phyloP scores from a whole-genome alignment of 2,888 invertebrate species.

The Neoascia interrupta region DNA sequence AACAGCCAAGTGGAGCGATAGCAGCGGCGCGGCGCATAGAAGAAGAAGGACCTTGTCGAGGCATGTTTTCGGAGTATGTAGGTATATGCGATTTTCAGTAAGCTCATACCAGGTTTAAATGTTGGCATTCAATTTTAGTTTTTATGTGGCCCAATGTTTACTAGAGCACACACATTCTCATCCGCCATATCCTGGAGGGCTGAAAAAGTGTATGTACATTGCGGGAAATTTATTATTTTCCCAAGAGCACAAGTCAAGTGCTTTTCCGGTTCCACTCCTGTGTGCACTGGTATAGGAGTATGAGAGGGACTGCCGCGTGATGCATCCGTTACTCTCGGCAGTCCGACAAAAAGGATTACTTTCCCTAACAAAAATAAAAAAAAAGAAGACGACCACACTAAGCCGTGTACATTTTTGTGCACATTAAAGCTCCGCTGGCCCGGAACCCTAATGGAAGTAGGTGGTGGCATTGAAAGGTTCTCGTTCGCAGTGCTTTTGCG shows the following conservation, averaged over 20 bases:
- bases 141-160: conserved; percentile 33
- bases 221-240: conserved; percentile 60
- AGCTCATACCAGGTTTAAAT: conserved; percentile 42
- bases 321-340: conserved; percentile 14
- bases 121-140: conserved; percentile 45
- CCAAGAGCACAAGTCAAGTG: conserved; percentile 60
- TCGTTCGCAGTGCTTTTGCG: neutral
- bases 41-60: conserved; percentile 23
- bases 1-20: neutral
- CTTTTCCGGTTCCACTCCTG: conserved; percentile 41
- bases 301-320: neutral
- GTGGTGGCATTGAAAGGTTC: conserved; percentile 6
- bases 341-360: neutral
- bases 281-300: conserved; percentile 6
- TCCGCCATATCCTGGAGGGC: neutral
- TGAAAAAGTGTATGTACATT: neutral
- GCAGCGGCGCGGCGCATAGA: neutral
- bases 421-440: conserved; percentile 18
- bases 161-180: neutral
- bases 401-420: neutral
- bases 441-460: conserved; percentile 17
- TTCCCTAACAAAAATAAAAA: neutral
- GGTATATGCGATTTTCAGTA: conserved; percentile 3
- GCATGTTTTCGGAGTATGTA: conserved; percentile 40
- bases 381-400: neutral